Evolutionary conservation across 1,140 invertebrate genomes (phyloP).

Genomic region (Chymomyza costata): DNA sequence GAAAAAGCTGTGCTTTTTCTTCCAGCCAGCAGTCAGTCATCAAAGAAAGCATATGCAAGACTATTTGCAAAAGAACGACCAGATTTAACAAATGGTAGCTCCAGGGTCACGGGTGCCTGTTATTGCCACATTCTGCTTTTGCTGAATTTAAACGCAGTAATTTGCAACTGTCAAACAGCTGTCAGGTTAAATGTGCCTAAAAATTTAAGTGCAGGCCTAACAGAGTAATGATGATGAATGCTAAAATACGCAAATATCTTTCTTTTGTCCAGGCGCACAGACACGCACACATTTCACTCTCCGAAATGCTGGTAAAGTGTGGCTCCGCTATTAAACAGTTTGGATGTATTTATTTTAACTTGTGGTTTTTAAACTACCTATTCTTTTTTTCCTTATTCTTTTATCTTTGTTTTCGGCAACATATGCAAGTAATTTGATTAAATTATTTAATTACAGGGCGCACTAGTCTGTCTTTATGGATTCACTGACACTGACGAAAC

Average conservation of each 20-base stretch:
- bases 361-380: conserved; percentile 16
- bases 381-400: conserved; percentile 37
- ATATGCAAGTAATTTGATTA: conserved; percentile 73
- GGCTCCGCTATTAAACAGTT: conserved; percentile 56
- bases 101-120: no score
- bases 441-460: conserved; percentile 70
- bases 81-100: no score
- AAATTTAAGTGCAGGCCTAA: conserved; percentile 49
- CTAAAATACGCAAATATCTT: conserved; percentile 71
- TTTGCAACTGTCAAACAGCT: conserved; percentile 63
- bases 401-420: conserved; percentile 53
- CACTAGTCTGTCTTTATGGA: conserved; percentile 27
- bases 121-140: no score
- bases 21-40: no score
- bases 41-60: no score
- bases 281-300: conserved; percentile 54
- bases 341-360: conserved; percentile 18
- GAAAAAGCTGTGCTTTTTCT: no score
- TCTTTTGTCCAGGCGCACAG: conserved; percentile 47
- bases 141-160: no score
- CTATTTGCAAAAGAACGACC: no score
- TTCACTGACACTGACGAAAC: conserved; percentile 49
- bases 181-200: conserved; percentile 54
- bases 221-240: conserved; percentile 70
- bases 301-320: conserved; percentile 56